Percentiles rank a stretch among this genome's conserved stretches.
These are phyloP conservation scores for Euthynnus affinis DNA, from an alignment of 2,797 vertebrate species.

Conservation along the genomic window DNA sequence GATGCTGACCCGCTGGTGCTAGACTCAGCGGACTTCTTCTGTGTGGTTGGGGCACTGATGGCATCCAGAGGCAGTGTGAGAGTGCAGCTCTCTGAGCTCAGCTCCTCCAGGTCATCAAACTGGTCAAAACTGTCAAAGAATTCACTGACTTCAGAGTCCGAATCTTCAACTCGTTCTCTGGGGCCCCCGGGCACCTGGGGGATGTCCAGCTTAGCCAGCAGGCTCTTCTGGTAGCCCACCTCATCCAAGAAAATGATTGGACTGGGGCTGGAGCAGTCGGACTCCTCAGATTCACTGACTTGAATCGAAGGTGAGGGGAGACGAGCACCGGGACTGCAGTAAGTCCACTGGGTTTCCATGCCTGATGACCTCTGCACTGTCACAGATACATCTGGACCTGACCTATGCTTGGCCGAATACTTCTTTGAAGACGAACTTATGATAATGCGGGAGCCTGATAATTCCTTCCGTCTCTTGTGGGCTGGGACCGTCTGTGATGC, in stretches of 20 bases:
- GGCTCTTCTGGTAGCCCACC: conserved; percentile 97
- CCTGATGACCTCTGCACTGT: conserved; percentile 89
- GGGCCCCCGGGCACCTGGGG: conserved; percentile 94
- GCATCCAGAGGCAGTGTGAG: conserved; percentile 84
- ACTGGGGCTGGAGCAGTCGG: conserved; percentile 97
- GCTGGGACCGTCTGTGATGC: conserved; percentile 91
- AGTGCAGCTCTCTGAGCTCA: conserved; percentile 78
- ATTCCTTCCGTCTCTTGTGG: conserved; percentile 85
- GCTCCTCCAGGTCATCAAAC: conserved; percentile 93
- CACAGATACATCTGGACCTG: conserved; percentile 82
- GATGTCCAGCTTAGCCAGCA: conserved; percentile 95
- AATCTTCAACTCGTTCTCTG: conserved; percentile 95
- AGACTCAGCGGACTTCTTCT: conserved; percentile 75
- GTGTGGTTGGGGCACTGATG: conserved; percentile 68
- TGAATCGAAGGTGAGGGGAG: conserved; percentile 80
- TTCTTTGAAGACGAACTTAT: conserved; percentile 85
- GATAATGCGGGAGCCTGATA: conserved; percentile 85
- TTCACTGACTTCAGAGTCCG: conserved; percentile 98
- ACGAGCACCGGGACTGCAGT: conserved; percentile 86
- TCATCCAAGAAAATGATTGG: conserved; percentile 99
- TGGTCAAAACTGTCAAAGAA: conserved; percentile 99
- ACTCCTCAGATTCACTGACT: conserved; percentile 94
- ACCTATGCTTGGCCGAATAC: conserved; percentile 79
- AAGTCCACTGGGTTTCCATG: conserved; percentile 90
- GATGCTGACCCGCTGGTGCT: conserved; percentile 60